Evolutionary conservation across 2,113 vertebrate genomes (phyloP), one percentile per base, ranked within the genome.

Genomic region (Picathartes gymnocephalus): DNA sequence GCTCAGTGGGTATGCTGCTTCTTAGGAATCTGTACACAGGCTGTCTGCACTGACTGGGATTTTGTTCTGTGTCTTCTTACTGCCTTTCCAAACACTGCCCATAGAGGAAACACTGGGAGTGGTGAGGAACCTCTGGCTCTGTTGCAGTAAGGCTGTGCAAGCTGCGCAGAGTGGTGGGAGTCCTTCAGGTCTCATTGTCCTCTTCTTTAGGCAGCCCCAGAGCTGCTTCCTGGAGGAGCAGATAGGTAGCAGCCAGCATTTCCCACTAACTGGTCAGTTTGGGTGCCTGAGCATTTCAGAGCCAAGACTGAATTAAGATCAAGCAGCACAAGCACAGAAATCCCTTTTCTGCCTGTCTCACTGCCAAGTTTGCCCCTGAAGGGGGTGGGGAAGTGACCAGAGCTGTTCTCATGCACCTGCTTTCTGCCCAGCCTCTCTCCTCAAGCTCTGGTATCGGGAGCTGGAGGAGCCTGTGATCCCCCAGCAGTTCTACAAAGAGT

Each of bases 371-470:
- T 64, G 20, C 50, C 27, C 31, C 42, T 44, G 35, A 50, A 86
- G 35, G 7, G 50, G 30, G 11, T 37, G 47, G 44, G 68, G n/a
- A 83, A 62, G 18, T 62, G 30, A 83, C n/a, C 48, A 60, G 56
- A 83, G 30, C 81, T 85, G 15, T 77, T 92, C 83, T 96, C 51
- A 95, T 23, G 40, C 40, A 20, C 33, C 23, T 47, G 31, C 39
- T 85, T 88, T 86, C 74, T 81, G 64, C 50, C 39, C 93, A 99
- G 99, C 98, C 78, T 99, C 99, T 39, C 97, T 99, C 61, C 98
- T 99, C 96, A 99, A 99, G 96, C 97, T 99, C 33, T 99, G 99
- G 99, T 99, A 99, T 77, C 98, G 99, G 15, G 99, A 99, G 93
- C 96, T 99, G 96, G 99, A 99, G 93, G 99, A 99, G 81, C 99